Percentiles rank a stretch among this genome's conserved stretches.
Evolutionary conservation across 2,113 vertebrate species (phyloP).

Genomic region (Rhodinocichla rosea): DNA sequence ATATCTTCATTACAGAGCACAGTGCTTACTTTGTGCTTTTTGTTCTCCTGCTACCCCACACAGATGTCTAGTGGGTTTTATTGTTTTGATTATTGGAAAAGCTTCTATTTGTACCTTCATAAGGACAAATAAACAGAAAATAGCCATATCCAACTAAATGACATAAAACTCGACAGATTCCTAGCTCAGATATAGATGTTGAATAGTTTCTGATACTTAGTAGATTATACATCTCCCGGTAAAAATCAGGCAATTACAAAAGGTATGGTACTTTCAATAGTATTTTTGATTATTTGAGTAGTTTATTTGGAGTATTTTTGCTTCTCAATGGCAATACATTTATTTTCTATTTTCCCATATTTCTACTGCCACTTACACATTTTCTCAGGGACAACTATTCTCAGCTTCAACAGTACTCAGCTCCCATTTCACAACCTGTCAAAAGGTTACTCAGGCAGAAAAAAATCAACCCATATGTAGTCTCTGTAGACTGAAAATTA

Average conservation of each 20-base stretch:
- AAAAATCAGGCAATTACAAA: not conserved
- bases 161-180: not conserved
- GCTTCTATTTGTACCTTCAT: not conserved
- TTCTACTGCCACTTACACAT: not conserved
- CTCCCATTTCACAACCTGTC: not conserved
- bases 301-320: not conserved
- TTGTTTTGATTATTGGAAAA: not conserved
- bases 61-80: not conserved
- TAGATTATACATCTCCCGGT: rapidly evolving
- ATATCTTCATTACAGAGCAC: not conserved
- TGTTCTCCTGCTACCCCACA: not conserved
- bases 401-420: not conserved
- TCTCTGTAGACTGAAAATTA: not conserved
- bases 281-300: not conserved
- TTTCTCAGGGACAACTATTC: not conserved
- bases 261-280: not conserved
- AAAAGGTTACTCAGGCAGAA: not conserved
- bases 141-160: not conserved
- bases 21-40: not conserved
- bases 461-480: not conserved
- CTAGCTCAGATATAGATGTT: not conserved
- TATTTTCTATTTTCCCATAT: not conserved
- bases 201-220: not conserved
- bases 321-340: not conserved
- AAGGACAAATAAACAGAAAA: not conserved